Evolutionary conservation across 2,113 vertebrate species (phyloP).

Genomic region (Lepisosteus oculatus): DNA sequence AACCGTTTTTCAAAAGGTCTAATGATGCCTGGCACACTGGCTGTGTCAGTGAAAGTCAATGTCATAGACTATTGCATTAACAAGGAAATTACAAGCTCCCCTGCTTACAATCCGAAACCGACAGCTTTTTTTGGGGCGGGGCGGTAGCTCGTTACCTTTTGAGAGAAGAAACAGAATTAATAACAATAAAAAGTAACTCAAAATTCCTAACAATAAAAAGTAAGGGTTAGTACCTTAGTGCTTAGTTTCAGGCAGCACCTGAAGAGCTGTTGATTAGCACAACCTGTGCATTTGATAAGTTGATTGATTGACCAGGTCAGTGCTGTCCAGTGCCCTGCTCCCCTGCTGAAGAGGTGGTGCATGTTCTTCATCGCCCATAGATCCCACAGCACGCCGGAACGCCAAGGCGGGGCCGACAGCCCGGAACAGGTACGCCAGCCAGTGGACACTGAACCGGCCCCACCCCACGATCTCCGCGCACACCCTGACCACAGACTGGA

Average conservation of each 20-base stretch:
- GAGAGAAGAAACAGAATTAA: neutral
- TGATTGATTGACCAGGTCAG: too few species aligned
- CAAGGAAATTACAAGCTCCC: neutral
- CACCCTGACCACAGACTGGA: constrained; percentile 96
- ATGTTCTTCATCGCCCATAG: constrained; percentile 47
- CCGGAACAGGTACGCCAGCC: constrained; percentile 92
- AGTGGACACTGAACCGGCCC: constrained; percentile 97
- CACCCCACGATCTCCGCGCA: constrained; percentile 95
- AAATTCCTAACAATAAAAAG: too few species aligned
- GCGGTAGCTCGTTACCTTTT: neutral
- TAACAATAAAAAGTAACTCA: neutral
- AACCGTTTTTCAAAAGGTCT: constrained; percentile 6
- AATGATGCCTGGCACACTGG: neutral
- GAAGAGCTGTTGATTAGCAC: too few species aligned
- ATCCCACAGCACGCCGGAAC: constrained; percentile 93
- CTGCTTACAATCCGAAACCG: neutral
- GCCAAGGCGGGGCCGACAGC: constrained; percentile 89
- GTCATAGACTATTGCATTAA: constrained; percentile 3
- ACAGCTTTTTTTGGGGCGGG: neutral
- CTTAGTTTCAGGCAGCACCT: too few species aligned
- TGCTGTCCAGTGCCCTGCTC: neutral
- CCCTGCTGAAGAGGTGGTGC: neutral
- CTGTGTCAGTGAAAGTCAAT: constrained; percentile 8
- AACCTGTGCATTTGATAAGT: too few species aligned
- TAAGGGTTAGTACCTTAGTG: too few species aligned